Evolutionary conservation across 2,888 invertebrate species (phyloP), one percentile per base, ranked within the genome.

Genomic region (Andrena trimmerana): DNA sequence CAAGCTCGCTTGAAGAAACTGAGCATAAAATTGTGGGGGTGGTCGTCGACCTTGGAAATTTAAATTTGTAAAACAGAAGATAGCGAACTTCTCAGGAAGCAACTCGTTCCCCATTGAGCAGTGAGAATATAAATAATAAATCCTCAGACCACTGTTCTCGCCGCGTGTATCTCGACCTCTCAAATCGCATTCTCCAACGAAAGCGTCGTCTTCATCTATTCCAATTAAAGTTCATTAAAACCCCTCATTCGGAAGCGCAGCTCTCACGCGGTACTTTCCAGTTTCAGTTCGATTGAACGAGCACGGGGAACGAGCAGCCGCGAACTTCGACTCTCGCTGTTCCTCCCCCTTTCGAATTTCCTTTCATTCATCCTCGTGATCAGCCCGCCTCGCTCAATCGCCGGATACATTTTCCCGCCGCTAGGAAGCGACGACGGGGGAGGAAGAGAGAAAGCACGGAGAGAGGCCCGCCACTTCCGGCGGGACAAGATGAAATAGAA

Each of bases 251-350:
- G 20, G 54, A 54, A 20, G 24, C 33, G 36, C 24, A 33, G 50
- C 62, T 80, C 80, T 82, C 83, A 73, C 80, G 78, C 33, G 68
- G 87, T 86, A 88, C 90, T 88, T 81, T 78, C 80, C 84, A 74
- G 75, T 78, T 79, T 70, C 86, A 83, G 24, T 84, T 85, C 81
- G 84, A 90, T 89, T 90, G 24, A 68, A n/a, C 33, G 13, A 10
- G 0, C 42, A 66, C n/a, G 4, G 66, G 24, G 0, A 4, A 65
- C 48, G 50, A 52, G 42, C 48, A 48, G 24, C 42, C 42, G 42
- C 63, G 24, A 63, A 42, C 42, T 42, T 60, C 60, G 65, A 65
- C 70, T 80, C 80, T 81, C 81, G 72, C 81, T 81, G 60, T 72
- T 72, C 67, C 24, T 69, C n/a, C 29, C 59, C 59, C 36, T 29